phyloP scores from a whole-genome alignment of 2,797 vertebrate genomes.

The Lepus townsendii region DNA sequence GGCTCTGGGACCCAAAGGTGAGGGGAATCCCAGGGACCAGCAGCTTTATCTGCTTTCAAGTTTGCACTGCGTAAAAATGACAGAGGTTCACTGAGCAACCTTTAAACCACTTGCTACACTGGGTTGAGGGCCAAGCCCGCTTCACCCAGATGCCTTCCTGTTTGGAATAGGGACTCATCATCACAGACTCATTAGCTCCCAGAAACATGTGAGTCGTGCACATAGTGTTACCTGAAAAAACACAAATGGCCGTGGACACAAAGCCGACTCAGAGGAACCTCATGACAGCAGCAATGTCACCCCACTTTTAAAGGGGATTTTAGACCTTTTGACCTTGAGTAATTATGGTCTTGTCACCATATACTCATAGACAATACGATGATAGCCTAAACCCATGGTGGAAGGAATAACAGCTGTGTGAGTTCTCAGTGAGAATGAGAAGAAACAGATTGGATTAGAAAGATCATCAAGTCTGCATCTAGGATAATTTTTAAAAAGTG shows the following conservation, averaged over 20 bases:
- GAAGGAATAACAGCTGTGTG: background rate
- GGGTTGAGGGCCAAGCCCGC: background rate
- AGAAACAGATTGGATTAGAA: background rate
- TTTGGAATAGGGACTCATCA: constrained; percentile 8
- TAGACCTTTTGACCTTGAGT: background rate
- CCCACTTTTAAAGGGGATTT: background rate
- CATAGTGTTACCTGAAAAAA: background rate
- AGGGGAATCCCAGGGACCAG: background rate
- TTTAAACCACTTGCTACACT: background rate
- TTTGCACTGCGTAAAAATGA: too few species aligned
- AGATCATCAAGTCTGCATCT: background rate
- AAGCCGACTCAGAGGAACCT: background rate
- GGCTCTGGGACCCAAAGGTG: background rate
- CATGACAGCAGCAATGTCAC: background rate
- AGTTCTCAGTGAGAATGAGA: background rate
- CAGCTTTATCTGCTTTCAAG: background rate
- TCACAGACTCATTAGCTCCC: background rate
- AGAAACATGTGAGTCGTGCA: background rate
- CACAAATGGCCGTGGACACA: background rate
- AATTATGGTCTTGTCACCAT: background rate
- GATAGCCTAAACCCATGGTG: background rate
- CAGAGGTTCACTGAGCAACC: background rate
- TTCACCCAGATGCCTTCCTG: background rate
- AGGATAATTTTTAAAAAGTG: background rate
- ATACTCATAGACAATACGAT: background rate